Conservation (phyloP, 1,140 invertebrate species). For the Mylabris phalerata region DNA sequence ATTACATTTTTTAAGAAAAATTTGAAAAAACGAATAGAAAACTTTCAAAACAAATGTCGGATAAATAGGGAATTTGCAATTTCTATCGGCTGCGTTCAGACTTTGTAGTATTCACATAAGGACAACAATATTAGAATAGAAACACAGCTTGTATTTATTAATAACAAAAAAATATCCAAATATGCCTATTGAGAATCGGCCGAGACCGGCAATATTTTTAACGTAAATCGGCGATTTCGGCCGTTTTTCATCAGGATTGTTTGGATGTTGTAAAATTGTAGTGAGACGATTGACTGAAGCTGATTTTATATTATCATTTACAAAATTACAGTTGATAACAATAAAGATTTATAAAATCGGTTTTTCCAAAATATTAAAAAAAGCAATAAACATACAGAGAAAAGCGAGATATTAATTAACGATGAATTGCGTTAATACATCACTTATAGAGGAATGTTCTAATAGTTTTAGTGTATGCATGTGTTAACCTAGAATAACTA, state of each 20-base stretch:
- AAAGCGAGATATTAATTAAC: slow-evolving; percentile 1
- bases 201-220: too few relatives aligned
- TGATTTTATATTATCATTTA: too few relatives aligned
- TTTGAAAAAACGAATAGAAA: not conserved
- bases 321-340: too few relatives aligned
- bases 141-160: slow-evolving; percentile 4
- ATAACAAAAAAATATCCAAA: not conserved
- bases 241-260: too few relatives aligned
- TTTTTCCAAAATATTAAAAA: slow-evolving; percentile 7
- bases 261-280: too few relatives aligned
- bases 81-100: slow-evolving; percentile 1
- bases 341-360: too few relatives aligned
- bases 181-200: too few relatives aligned
- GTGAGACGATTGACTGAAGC: too few relatives aligned
- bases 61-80: too few relatives aligned
- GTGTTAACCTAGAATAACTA: slow-evolving; percentile 36
- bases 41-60: not conserved
- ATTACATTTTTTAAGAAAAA: slow-evolving; percentile 20
- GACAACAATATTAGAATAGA: slow-evolving; percentile 7
- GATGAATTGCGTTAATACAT: slow-evolving; percentile 19
- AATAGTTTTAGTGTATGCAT: slow-evolving; percentile 37
- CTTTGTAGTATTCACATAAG: slow-evolving; percentile 10
- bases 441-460: slow-evolving; percentile 19
- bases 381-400: slow-evolving; percentile 28
- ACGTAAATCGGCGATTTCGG: too few relatives aligned